Evolutionary conservation across 2,797 vertebrate genomes (phyloP), one percentile per base, ranked within the genome.

Genomic region (Brachymystax lenok): DNA sequence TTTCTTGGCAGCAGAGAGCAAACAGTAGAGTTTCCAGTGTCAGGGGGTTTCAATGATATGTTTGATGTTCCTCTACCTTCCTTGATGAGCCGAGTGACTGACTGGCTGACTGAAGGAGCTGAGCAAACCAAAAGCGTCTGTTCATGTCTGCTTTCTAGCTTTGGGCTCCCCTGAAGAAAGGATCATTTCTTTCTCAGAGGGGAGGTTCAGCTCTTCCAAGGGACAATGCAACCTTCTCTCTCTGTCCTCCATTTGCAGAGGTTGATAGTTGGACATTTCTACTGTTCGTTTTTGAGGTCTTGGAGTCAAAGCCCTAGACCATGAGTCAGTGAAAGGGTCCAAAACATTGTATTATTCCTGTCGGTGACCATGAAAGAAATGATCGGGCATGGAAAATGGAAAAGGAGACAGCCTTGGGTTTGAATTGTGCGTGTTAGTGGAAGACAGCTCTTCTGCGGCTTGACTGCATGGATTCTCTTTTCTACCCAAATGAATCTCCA

Each of bases 141-240:
- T 71, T 51, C 46, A 71, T 52, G 56, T 61, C 73, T 66, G 66
- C 63, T 74, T 78, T 80, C 78, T 77, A 84, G 69, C 77, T 69
- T 56, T 28, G 52, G 33, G 69, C 61, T 78, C 28, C 50, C 35
- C 50, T 74, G 10, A 76, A 71, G 77, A 64, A 56, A 33, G 33
- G 10, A 46, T 35, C 27, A 73, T n/a, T 74, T 81, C 6, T 78
- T 77, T 79, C 61, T 68, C 10, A 46, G 10, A 46, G 40, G 10
- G 40, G 40, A 46, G 40, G 40, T 27, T 63, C 24, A 21, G 8
- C 21, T 63, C 56, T 59, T 7, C n/a, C 19, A 59, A 59, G 21
- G 21, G 59, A 10, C 19, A 63, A 27, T 24, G 59, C 59, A 63
- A 63, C 19, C 19, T 59, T 59, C 54, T 21, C 21, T 63, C 40